A percentile compares a stretch with the other conserved stretches of the same genome.
These are phyloP conservation scores for Nycticorax nycticorax DNA, from an alignment of 2,113 vertebrate genomes.

Conservation along the genomic window DNA sequence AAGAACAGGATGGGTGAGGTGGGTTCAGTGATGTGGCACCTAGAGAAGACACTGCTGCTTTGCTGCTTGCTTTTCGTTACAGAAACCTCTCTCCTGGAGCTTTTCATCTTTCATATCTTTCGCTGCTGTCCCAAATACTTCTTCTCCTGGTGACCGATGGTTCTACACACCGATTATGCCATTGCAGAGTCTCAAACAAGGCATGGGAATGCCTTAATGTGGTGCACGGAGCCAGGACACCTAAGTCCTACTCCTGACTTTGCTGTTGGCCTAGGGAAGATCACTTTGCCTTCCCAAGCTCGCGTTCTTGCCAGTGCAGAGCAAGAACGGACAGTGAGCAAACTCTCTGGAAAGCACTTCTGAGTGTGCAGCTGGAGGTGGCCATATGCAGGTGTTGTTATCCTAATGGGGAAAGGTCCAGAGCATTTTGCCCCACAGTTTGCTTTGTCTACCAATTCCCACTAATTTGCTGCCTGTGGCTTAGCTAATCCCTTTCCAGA, in stretches of 20 bases:
- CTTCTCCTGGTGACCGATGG: background rate
- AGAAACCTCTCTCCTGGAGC: background rate
- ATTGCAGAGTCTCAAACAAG: background rate
- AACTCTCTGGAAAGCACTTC: background rate
- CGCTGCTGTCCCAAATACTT: background rate
- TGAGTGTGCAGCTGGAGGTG: background rate
- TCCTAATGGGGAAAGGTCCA: background rate
- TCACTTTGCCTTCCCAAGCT: background rate
- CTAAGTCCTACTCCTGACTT: background rate
- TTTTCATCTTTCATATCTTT: background rate
- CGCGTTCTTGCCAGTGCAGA: background rate
- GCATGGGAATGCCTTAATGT: background rate
- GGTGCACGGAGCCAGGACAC: background rate
- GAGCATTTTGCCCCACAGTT: background rate
- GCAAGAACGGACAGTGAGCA: background rate
- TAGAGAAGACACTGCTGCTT: background rate
- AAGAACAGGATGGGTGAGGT: background rate
- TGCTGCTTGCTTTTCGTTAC: background rate
- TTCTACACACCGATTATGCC: fast-evolving
- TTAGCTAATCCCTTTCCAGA: background rate
- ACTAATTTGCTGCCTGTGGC: background rate
- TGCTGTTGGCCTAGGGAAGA: background rate
- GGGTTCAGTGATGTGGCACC: background rate
- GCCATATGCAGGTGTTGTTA: background rate
- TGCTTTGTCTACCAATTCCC: background rate